Evolutionary conservation across 2,888 invertebrate species (phyloP).

Genomic region (Andrena hattorfiana): DNA sequence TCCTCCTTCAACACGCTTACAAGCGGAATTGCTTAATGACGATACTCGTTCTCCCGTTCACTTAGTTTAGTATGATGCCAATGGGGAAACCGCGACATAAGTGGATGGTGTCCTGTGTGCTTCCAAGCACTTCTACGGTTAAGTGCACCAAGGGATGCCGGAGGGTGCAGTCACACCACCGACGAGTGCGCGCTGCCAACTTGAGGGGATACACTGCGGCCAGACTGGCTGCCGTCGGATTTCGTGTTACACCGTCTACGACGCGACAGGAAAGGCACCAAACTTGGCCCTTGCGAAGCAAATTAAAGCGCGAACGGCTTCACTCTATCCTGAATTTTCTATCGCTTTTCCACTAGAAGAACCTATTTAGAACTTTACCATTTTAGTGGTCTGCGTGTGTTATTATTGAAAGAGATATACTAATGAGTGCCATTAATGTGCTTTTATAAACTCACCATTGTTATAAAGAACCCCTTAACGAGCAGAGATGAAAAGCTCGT

Average conservation of each 20-base stretch:
- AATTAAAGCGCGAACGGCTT: neutral
- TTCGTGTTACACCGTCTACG: conserved; percentile 30
- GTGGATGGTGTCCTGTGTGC: conserved; percentile 78
- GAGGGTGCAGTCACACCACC: conserved; percentile 72
- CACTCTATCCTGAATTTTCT: too few species aligned
- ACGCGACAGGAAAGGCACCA: neutral
- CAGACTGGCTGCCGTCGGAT: conserved; percentile 36
- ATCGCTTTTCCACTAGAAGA: too few species aligned
- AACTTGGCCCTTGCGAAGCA: neutral
- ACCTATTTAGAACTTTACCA: too few species aligned
- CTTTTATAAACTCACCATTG: too few species aligned
- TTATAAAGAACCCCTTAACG: neutral
- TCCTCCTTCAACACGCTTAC: conserved; percentile 67
- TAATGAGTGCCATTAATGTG: too few species aligned
- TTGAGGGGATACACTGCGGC: conserved; percentile 48
- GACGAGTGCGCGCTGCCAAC: conserved; percentile 58
- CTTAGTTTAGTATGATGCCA: conserved; percentile 76
- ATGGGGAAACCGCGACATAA: conserved; percentile 78
- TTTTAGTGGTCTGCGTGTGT: too few species aligned
- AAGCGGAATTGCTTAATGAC: conserved; percentile 77
- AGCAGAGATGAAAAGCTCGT: neutral
- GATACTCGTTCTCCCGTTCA: conserved; percentile 79
- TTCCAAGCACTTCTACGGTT: conserved; percentile 73
- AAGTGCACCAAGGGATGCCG: conserved; percentile 76
- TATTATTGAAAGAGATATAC: too few species aligned